Evolutionary conservation across 2,797 vertebrate genomes (phyloP), one percentile per base, ranked within the genome.

Genomic region (Liasis olivaceus): DNA sequence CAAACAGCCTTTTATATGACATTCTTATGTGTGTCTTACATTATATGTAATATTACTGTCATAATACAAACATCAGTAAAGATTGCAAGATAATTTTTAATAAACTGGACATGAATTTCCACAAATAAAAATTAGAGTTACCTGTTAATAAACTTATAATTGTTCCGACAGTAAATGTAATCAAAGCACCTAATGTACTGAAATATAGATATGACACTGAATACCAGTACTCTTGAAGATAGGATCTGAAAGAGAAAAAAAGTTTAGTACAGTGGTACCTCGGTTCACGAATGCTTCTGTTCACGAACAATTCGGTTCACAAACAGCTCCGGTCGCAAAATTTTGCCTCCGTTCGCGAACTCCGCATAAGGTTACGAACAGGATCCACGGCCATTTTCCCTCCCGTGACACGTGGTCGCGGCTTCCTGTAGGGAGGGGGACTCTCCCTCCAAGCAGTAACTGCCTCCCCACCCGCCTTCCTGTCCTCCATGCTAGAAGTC

Each of bases 171-270:
- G 92, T 20, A 36, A 99, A 36, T 0, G 97, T 96, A 81, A 95
- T 91, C 85, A 99, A 86, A 5, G 98, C 98, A 93, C 98, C 99
- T 89, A 98, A 17, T 6, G 98, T 98, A 91, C 98, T 98, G 96
- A 99, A 98, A 97, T 99, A 99, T 54, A 99, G 95, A 96, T 99
- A 99, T 28, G 99, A 99, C 72, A 99, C 58, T 2, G 98, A 98
- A 95, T 99, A 99, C 98, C 98, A 98, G 89, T 96, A 96, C 85
- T 98, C 97, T 93, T 98, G 98, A 94, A 99, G 94, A 1, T 89
- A 91, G 62, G 97, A 94, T 94, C 98, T 99, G 95, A 31, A 90
- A 94, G 92, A 2, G 60, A 58, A 6, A 93, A 58, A 42, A 92
- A 81, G 8, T 63, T 36, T 2, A 85, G 9, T 77, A n/a, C n/a